Evolutionary conservation across 1,140 invertebrate genomes (phyloP), one percentile per base, ranked within the genome.

Genomic region (Drosophila melanica): DNA sequence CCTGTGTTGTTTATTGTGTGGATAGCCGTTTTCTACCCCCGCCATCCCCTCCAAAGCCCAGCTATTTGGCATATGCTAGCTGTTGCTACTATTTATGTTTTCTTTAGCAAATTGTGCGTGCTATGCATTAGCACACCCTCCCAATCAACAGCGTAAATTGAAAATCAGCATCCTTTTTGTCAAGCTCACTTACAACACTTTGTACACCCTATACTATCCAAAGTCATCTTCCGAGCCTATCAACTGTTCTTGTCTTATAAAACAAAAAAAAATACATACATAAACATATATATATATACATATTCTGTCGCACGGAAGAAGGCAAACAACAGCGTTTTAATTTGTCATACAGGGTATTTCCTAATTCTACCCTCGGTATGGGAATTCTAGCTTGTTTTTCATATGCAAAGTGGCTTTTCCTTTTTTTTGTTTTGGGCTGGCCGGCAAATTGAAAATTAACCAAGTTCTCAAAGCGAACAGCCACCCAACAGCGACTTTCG

Each of bases 51-150:
- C 41, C 20, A 14, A 39, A 60, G 51, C 18, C 63, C 58, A 44
- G 16, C 44, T 42, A 69, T 57, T 70, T 81, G 65, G 59, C 82
- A 87, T 82, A 79, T 87, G 82, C 81, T 89, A 71, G 51, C 73
- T 50, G 72, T 71, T 84, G 27, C 72, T 70, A 68, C 69, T 89
- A 89, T 89, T 89, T 89, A 89, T 89, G 84, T 89, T 84, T 89
- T 89, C 79, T 63, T 87, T 80, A 79, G 59, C 85, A 89, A 89
- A 89, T 89, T 89, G 84, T 89, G 84, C 84, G 84, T 89, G 68
- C 82, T 42, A 44, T 66, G 47, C 62, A 53, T 50, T 64, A 45
- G 62, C 39, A 20, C 47, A 57, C 44, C 47, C 14, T 41, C 44
- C 67, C 37, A 33, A 20, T 39, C 37, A 18, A 37, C 39, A 62